Percentiles rank a stretch among this genome's conserved stretches.
These are phyloP conservation scores for Gymnosoma rotundatum DNA, from an alignment of 2,888 invertebrate species.

Conservation along the genomic window DNA sequence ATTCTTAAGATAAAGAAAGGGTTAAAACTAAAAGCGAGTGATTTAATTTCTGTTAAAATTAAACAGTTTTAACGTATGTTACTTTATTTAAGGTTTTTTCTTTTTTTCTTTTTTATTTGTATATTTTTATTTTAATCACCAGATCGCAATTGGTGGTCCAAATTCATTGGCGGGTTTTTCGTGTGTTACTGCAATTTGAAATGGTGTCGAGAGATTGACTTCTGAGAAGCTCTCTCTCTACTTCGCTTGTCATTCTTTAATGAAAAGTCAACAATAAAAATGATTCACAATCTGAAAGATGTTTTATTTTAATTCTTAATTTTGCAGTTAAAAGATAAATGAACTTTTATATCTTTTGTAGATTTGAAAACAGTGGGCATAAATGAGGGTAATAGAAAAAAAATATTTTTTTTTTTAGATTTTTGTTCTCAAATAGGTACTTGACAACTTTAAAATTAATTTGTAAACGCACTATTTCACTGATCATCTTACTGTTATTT, in stretches of 20 bases:
- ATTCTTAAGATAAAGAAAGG: slow-evolving; percentile 59
- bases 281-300: slow-evolving; percentile 64
- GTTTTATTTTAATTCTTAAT: slow-evolving; percentile 24
- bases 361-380: neutral
- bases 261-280: slow-evolving; percentile 54
- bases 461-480: too few relatives aligned
- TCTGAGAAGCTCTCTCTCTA: slow-evolving; percentile 56
- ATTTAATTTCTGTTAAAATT: neutral
- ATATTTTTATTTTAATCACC: slow-evolving; percentile 9
- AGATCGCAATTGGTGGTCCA: slow-evolving; percentile 63
- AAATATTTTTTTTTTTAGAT: too few relatives aligned
- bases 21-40: slow-evolving; percentile 47
- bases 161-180: slow-evolving; percentile 36
- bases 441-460: too few relatives aligned
- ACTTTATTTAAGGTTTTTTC: slow-evolving; percentile 3
- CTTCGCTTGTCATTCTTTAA: slow-evolving; percentile 52
- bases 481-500: too few relatives aligned
- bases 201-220: slow-evolving; percentile 69
- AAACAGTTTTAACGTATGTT: neutral
- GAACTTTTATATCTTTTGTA: neutral
- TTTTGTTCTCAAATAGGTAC: too few relatives aligned
- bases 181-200: slow-evolving; percentile 51
- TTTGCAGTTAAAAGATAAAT: slow-evolving; percentile 34
- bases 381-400: neutral
- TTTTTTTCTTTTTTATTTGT: neutral